Evolutionary conservation across 92 coral and sea anemone genomes (phyloP), one percentile per base, ranked within the genome.

Genomic region (Bergia sp.): DNA sequence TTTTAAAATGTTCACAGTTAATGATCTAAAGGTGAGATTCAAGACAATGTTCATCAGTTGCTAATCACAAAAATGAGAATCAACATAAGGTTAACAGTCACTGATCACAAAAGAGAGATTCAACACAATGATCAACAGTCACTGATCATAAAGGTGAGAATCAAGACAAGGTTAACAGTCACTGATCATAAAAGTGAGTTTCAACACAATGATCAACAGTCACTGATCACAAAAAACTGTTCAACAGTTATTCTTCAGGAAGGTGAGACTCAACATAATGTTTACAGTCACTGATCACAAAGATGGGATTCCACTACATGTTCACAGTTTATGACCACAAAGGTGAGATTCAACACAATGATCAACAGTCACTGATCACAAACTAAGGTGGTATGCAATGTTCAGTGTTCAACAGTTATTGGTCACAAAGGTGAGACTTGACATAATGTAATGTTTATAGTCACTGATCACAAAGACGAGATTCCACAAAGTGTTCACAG

Each of bases 21-120:
- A 43, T 37, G 67, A 21, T 23, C 42, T 47, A 12, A 23, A 21
- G 64, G 64, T 55, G 29, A 29, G 29, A 29, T 29, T 29, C 29
- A 29, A 29, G 29, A 29, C 29, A 29, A 29, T 29, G 29, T 29
- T 29, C 29, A 29, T 29, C 53, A 47, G 53, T 47, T 12, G 9
- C 53, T 47, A 12, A 47, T 47, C 53, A 65, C 36, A 65, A 67
- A n/a, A 37, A 13, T 42, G 45, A 42, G 45, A 42, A 2, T 42
- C 88, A 96, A 96, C 85, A 93, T 96, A 58, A 86, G 94, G 86
- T 76, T 96, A 23, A 94, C 98, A 18, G 64, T 94, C 36, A 93
- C 96, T 66, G 91, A 89, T 43, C 88, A 89, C 72, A 21, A 23
- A 12, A 66, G 57, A 10, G 65, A 57, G 20, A 57, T 9, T 57